These are phyloP conservation scores for Furnarius figulus DNA, from an alignment of 2,113 vertebrate genomes.

Conservation along the genomic window DNA sequence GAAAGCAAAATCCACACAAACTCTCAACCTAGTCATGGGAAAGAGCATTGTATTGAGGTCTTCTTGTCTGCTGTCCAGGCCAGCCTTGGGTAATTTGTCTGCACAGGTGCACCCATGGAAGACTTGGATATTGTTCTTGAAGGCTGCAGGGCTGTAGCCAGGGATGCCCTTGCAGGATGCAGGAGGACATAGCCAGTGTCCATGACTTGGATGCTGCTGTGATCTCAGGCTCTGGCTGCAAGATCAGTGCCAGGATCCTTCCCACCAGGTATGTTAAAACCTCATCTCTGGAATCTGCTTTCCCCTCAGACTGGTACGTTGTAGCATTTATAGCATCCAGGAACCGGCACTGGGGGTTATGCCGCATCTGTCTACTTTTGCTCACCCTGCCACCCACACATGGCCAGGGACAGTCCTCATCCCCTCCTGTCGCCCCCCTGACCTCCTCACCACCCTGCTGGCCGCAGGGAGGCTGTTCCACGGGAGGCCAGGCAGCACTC, in stretches of 20 bases:
- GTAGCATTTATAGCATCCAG: rapidly evolving
- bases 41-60: neutral
- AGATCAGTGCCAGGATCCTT: neutral
- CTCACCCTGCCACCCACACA: neutral
- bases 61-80: neutral
- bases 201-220: neutral
- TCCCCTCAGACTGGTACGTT: neutral
- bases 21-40: neutral
- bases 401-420: neutral
- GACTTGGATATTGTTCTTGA: neutral
- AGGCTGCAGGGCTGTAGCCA: neutral
- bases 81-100: neutral
- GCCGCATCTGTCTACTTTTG: neutral
- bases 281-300: neutral
- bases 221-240: neutral
- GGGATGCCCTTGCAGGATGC: neutral
- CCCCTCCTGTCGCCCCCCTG: rapidly evolving
- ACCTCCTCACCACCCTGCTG: rapidly evolving
- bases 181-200: neutral
- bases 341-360: rapidly evolving
- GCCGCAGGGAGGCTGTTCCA: rapidly evolving
- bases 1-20: neutral
- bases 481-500: neutral
- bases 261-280: rapidly evolving
- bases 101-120: neutral